These are phyloP conservation scores for Ictidomys tridecemlineatus DNA, from an alignment of 2,113 vertebrate species.

Conservation along the genomic window DNA sequence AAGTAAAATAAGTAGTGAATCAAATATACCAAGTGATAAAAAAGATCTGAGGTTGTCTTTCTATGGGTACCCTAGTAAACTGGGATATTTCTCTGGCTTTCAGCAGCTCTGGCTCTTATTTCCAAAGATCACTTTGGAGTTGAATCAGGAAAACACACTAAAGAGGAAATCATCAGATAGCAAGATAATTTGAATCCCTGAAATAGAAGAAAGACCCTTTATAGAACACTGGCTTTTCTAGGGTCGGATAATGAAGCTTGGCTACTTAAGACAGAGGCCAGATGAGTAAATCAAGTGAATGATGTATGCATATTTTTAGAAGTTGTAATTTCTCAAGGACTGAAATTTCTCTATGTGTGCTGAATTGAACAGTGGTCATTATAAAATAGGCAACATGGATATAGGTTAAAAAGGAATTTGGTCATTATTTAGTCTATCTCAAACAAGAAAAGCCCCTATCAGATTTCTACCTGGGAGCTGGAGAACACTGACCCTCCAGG, in stretches of 20 bases:
- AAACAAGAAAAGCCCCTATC: neutral
- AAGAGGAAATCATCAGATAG: slow-evolving; percentile 1
- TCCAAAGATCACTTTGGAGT: slow-evolving; percentile 30
- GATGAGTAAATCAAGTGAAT: neutral
- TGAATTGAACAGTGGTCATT: neutral
- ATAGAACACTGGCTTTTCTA: neutral
- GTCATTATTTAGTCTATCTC: slow-evolving; percentile 1
- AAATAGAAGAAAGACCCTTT: neutral
- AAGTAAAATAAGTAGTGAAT: slow-evolving; percentile 40
- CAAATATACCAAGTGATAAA: slow-evolving; percentile 24
- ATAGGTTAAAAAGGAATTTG: neutral
- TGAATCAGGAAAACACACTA: slow-evolving; percentile 39
- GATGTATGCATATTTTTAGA: neutral
- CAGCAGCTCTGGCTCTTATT: slow-evolving; percentile 5
- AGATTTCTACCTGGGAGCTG: neutral
- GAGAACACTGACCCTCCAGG: neutral
- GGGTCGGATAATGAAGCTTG: neutral
- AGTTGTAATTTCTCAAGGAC: neutral
- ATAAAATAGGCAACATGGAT: neutral
- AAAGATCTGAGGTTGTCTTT: slow-evolving; percentile 47
- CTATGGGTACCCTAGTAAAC: neutral
- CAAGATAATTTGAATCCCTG: neutral
- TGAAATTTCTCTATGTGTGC: neutral
- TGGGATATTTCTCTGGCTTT: slow-evolving; percentile 35
- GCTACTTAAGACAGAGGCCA: neutral